Base-by-base conservation (phyloP, 2,888 invertebrate genomes). In the Nemotelus pantherinus region DNA sequence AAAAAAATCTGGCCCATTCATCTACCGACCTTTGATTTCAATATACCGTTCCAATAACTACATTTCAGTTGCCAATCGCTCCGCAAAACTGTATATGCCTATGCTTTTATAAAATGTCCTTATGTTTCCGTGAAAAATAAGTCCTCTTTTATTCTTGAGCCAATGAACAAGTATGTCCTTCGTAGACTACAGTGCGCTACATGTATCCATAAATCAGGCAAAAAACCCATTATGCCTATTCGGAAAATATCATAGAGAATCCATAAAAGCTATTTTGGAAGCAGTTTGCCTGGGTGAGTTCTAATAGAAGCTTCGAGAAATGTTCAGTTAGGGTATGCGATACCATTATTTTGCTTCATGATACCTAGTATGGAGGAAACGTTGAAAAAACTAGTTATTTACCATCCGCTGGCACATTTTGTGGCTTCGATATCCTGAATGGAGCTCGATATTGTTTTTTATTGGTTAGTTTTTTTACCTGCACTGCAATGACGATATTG, bases 231-330 rank as follows among this genome's bases (percentile, higher is more conserved):
- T 77, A 77, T 65, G 77, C 25, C 60, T 60, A 25, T 60, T 60
- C 57, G 45, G 71, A 63, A 75, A 63, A 76, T 74, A 68, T 70
- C 75, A 76, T 67, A 44, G 75, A 50, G 60, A 76, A 74, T 74
- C 67, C 76, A 43, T 63, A 74, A 70, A 75, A 78, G 76, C 76
- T 76, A 68, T 74, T 76, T 77, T 77, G 48, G 58, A 68, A 57
- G 53, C 63, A 58, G 58, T 25, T 3, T 25, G 57, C 57, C 57
- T 4, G n/a, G 41, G 60, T 39, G 60, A 4, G 3, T 10, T 3
- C 60, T 60, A 60, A 60, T 60, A 60, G 60, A 43, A 3, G 41
- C 60, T 39, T 43, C 60, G 7, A 7, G 7, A 41, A 43, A 60
- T 25, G 7, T 60, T 60, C 39, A 43, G 41, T 60, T 43, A 43